A percentile compares a stretch with the other conserved stretches of the same genome.
Evolutionary conservation across 2,888 invertebrate genomes (phyloP).

Genomic region (Agrenia bidenticulata): DNA sequence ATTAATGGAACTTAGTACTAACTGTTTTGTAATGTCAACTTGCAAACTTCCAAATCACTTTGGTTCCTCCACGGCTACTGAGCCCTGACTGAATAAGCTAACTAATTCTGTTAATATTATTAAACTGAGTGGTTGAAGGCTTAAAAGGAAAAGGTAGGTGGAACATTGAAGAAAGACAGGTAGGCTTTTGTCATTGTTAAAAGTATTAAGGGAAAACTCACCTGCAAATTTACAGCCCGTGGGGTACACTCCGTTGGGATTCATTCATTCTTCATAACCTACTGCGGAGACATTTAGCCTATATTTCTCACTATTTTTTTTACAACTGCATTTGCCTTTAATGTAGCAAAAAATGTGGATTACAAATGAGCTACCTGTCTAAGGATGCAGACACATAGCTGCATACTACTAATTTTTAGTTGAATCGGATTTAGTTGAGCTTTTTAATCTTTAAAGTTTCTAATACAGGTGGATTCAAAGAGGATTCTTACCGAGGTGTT

Average conservation of each 20-base stretch:
- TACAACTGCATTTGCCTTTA: too few relatives aligned
- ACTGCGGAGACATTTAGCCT: background rate
- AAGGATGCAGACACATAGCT: too few relatives aligned
- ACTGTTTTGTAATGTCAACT: too few relatives aligned
- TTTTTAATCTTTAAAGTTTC: too few relatives aligned
- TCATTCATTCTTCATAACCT: slow-evolving; percentile 6
- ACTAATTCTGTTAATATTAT: background rate
- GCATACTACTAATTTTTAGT: too few relatives aligned
- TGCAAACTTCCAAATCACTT: background rate
- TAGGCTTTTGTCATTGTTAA: slow-evolving; percentile 2
- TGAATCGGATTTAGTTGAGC: too few relatives aligned
- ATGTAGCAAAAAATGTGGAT: too few relatives aligned
- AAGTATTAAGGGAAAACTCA: background rate
- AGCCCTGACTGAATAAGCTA: slow-evolving; percentile 17
- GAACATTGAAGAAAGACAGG: background rate
- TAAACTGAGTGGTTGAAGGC: slow-evolving; percentile 2
- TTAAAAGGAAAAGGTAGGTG: slow-evolving; percentile 4
- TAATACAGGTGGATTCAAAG: too few relatives aligned
- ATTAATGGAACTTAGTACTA: too few relatives aligned
- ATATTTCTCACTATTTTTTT: too few relatives aligned
- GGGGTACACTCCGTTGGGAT: background rate
- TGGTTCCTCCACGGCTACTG: slow-evolving; percentile 1
- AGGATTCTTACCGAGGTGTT: too few relatives aligned
- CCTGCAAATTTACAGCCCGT: slow-evolving; percentile 2
- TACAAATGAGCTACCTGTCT: too few relatives aligned